These are phyloP conservation scores for Cloeon dipterum DNA, from an alignment of 2,888 invertebrate genomes.

Conservation along the genomic window DNA sequence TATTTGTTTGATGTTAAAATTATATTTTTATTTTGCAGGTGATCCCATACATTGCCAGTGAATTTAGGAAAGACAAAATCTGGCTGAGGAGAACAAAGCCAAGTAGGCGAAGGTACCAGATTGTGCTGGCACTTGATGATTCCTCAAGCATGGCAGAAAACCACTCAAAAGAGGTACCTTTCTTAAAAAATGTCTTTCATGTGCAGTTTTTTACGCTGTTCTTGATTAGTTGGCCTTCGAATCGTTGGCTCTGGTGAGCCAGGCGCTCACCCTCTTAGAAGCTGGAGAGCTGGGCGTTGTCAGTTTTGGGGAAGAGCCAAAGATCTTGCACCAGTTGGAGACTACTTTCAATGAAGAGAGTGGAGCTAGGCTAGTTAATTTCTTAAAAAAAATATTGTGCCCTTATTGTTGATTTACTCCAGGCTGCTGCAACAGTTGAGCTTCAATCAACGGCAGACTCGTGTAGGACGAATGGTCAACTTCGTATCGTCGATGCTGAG, in stretches of 20 bases:
- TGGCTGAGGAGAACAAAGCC: slow-evolving; percentile 93
- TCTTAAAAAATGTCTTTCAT: background rate
- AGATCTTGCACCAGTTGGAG: slow-evolving; percentile 67
- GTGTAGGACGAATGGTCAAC: slow-evolving; percentile 59
- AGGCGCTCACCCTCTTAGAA: slow-evolving; percentile 78
- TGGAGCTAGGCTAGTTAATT: slow-evolving; percentile 42
- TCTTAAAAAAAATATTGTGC: slow-evolving; percentile 11
- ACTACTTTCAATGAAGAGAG: slow-evolving; percentile 72
- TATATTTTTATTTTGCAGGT: slow-evolving; percentile 26
- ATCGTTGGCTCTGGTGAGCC: slow-evolving; percentile 69
- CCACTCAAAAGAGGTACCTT: slow-evolving; percentile 36
- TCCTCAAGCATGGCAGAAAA: slow-evolving; percentile 81
- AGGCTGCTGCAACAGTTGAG: slow-evolving; percentile 53
- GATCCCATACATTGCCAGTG: slow-evolving; percentile 95
- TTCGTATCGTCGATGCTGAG: slow-evolving; percentile 46
- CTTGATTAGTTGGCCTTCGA: slow-evolving; percentile 58
- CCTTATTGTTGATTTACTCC: slow-evolving; percentile 7
- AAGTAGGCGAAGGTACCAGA: slow-evolving; percentile 87
- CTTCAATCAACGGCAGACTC: slow-evolving; percentile 78
- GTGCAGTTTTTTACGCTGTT: background rate
- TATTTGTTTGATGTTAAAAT: slow-evolving; percentile 1
- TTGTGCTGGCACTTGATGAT: slow-evolving; percentile 90
- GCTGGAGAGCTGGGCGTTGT: slow-evolving; percentile 80
- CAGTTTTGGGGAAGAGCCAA: slow-evolving; percentile 69
- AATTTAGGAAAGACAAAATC: slow-evolving; percentile 97